Evolutionary conservation across 2,113 vertebrate species (phyloP).

Genomic region (Asarcornis scutulata): DNA sequence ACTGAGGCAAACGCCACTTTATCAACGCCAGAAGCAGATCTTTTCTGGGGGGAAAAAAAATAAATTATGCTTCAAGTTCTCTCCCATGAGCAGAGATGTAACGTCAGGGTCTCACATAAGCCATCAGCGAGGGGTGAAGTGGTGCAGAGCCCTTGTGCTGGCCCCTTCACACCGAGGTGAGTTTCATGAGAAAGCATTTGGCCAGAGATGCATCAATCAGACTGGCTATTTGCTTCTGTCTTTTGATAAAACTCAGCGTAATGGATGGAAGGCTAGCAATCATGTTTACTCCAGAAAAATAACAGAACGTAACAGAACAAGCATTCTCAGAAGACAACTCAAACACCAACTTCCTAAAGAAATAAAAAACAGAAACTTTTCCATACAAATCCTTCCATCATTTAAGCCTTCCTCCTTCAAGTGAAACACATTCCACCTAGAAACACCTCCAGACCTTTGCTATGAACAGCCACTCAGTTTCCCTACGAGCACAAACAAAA

Average conservation of each 20-base stretch:
- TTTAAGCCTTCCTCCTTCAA: constrained; percentile 46
- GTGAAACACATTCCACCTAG: constrained; percentile 35
- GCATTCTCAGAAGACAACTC: constrained; percentile 37
- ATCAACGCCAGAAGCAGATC: not conserved
- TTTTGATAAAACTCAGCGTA: constrained; percentile 44
- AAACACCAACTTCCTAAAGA: constrained; percentile 7
- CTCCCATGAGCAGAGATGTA: not conserved
- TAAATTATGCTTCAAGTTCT: not conserved
- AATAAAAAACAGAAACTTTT: not conserved
- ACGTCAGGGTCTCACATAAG: not conserved
- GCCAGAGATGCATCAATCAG: constrained; percentile 37
- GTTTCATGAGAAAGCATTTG: constrained; percentile 8
- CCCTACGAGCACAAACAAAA: constrained; percentile 41
- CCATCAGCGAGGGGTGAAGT: not conserved
- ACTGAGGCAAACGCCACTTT: not conserved
- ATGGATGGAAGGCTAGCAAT: constrained; percentile 26
- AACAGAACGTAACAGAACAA: not conserved
- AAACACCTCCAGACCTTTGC: constrained; percentile 63
- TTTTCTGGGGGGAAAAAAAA: rapidly evolving
- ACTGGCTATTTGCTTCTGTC: constrained; percentile 67
- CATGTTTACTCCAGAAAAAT: not conserved
- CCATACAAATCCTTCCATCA: constrained; percentile 47
- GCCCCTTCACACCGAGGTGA: not conserved
- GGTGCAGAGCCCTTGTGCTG: not conserved
- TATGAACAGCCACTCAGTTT: constrained; percentile 54